Base-by-base conservation (phyloP, 2,797 vertebrate species). In the Amphiprion clarkii region DNA sequence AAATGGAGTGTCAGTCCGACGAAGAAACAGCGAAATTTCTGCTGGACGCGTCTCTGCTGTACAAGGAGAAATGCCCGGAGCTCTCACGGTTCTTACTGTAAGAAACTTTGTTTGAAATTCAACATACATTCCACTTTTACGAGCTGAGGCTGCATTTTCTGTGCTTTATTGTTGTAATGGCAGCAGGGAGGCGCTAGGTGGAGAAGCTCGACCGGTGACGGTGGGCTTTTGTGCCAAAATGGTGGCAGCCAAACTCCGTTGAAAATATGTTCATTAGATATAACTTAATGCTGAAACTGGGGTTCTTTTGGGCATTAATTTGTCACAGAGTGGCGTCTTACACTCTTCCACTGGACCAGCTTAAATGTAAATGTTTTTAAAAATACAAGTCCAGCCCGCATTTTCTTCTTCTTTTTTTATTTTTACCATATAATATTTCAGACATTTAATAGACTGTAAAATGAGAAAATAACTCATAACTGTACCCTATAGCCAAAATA, bases 11-110 rank as follows among this genome's bases (percentile, higher is more conserved):
- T 46, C 0, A 0, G 0, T 2, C 0, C 5, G 55, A 29, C 0
- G 40, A 19, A 12, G 46, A 19, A 13, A 19, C 81, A 0, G 12
- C 21, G 9, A 31, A 0, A 2, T 95, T 95, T 63, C 80, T 93
- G n/a, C 0, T 82, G 0, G n/a, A 93, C 1, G 94, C 95, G 1
- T 92, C 95, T 44, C 31, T 87, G 56, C 36, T 93, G 49, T 95
- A 93, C 33, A 88, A 75, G 78, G 90, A 94, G 1, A 83, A 31
- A 12, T 96, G 95, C 44, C 94, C 93, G 55, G 94, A 94, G 75
- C 81, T 94, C 0, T 91, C 95, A 2, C 91, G 95, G 2, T 94
- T 90, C 79, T 54, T 94, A 5, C 60, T 94, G 95, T 96, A 90
- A 96, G 95, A 77, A 57, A 21, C 11, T 16, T 13, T 31, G 0